Percentiles rank a stretch among this genome's conserved stretches.
These are phyloP conservation scores for Bombyx mandarina DNA, from an alignment of 1,140 invertebrate species.

Conservation along the genomic window DNA sequence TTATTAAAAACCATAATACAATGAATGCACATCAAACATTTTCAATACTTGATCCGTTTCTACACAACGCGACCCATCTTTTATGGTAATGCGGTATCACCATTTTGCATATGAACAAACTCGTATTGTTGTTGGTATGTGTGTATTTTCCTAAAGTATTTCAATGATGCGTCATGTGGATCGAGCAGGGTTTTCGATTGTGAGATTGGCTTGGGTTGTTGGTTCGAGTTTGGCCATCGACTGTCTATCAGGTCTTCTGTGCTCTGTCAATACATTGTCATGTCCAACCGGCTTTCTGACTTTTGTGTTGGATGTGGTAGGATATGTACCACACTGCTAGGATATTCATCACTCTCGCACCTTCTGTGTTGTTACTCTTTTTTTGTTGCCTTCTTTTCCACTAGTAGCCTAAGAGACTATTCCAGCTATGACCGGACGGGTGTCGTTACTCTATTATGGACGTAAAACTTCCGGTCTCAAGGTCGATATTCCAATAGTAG, in stretches of 20 bases:
- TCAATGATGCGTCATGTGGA: background rate
- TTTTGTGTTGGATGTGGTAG: no score
- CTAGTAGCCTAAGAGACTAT: no score
- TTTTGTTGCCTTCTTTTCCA: no score
- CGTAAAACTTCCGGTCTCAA: no score
- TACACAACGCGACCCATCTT: slow-evolving; percentile 3
- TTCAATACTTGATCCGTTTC: background rate
- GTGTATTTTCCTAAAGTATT: background rate
- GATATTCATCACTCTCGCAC: no score
- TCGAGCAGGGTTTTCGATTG: background rate
- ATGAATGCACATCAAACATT: background rate
- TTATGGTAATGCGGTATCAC: slow-evolving; percentile 2
- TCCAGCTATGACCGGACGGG: no score
- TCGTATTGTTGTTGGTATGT: background rate
- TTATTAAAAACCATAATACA: no score
- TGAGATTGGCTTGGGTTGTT: background rate
- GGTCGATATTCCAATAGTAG: no score
- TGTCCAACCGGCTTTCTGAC: no score
- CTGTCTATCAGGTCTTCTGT: background rate
- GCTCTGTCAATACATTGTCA: background rate
- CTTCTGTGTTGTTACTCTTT: no score
- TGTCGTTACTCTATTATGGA: no score
- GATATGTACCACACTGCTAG: no score
- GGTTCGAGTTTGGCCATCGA: background rate
- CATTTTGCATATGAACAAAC: slow-evolving; percentile 3